A percentile compares a stretch with the other conserved stretches of the same genome.
Evolutionary conservation across 2,113 vertebrate genomes (phyloP).

Genomic region (Ptychochromis oligacanthus): DNA sequence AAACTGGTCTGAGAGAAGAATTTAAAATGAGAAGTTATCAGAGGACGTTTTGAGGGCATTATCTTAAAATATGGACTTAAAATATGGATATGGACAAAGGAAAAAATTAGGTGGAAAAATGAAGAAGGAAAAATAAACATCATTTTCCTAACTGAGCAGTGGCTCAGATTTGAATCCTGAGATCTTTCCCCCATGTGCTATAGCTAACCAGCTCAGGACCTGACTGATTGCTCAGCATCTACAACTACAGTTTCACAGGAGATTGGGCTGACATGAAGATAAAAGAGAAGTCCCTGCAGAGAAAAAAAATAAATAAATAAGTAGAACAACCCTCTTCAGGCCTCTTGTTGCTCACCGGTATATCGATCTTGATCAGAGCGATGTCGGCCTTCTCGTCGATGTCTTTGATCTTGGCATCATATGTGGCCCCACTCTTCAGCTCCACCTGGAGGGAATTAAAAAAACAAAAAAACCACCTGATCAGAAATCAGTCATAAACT

Average conservation of each 20-base stretch:
- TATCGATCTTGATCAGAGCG: conserved; percentile 94
- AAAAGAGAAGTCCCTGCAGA: too few species aligned
- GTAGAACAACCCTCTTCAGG: fast-evolving
- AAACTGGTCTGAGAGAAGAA: not conserved
- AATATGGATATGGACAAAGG: not conserved
- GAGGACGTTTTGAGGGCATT: not conserved
- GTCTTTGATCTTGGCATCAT: conserved; percentile 94
- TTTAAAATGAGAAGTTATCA: fast-evolving
- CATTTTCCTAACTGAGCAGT: too few species aligned
- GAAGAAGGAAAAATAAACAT: fast-evolving
- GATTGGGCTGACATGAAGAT: not conserved
- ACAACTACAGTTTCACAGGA: not conserved
- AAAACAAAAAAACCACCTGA: not conserved
- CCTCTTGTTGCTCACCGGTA: conserved; percentile 80
- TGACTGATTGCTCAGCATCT: not conserved
- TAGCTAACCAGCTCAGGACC: too few species aligned
- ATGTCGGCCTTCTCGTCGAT: conserved; percentile 98
- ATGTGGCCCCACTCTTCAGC: conserved; percentile 90
- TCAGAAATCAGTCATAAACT: not conserved
- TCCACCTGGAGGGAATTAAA: conserved; percentile 80
- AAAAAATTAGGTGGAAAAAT: not conserved
- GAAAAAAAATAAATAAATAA: too few species aligned
- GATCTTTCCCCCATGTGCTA: too few species aligned
- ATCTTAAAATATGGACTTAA: not conserved
- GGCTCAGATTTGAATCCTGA: too few species aligned